Evolutionary conservation across 2,113 vertebrate genomes (phyloP), one percentile per base, ranked within the genome.

Genomic region (Nibea coibor): DNA sequence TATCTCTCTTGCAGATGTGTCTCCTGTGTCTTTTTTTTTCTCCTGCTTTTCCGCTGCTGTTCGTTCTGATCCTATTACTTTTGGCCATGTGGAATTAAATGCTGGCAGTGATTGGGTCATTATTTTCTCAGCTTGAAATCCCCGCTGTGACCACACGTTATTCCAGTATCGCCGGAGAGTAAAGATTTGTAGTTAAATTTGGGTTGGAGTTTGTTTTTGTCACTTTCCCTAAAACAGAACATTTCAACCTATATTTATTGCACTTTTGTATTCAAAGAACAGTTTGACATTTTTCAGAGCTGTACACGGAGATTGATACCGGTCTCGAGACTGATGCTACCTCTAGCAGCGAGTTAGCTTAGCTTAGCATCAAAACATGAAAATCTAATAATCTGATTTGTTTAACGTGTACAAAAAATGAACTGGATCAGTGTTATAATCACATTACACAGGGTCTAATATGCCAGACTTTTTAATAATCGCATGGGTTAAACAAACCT

Each of bases 61-160:
- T 78, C 35, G 2, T 59, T 87, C 56, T 69, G 51, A 73, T 83
- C 57, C 56, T 80, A 75, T 88, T 87, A 85, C 81, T 78, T 90
- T 76, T 78, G 83, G 76, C 69, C 62, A 75, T 53, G 72, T 89
- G 70, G 59, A 92, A 92, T 80, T 79, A 86, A 91, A 88, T 84
- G 81, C 65, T 54, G 50, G 43, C 72, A 67, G 62, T 80, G 57
- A 85, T 78, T 72, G 31, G 42, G 24, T 57, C 75, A 73, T 87
- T 75, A 83, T 65, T 85, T 75, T 82, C 78, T 78, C 75, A 77
- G 75, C 84, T 72, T 67, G 26, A 65, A 88, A 80, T 81, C 80
- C 85, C 88, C 17, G 53, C 58, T 83, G 82, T 91, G 83, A 57
- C 76, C 72, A 75, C 76, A 83, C 77, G 87, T 85, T 83, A 75